phyloP scores from a whole-genome alignment of 2,113 vertebrate species.

The Bufo gargarizans region DNA sequence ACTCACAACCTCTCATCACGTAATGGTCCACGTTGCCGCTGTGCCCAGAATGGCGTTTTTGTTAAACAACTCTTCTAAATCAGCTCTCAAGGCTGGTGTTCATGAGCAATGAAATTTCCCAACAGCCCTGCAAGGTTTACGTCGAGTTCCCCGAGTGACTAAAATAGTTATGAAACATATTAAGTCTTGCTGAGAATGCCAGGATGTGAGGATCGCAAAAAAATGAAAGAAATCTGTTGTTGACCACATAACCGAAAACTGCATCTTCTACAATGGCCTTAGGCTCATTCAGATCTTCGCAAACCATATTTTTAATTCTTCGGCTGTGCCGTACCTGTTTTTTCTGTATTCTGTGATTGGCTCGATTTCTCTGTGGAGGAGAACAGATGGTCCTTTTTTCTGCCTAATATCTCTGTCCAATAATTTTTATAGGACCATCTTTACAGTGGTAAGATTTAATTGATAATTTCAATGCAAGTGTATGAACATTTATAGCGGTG shows the following conservation, averaged over 20 bases:
- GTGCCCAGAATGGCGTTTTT: neutral
- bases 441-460: neutral
- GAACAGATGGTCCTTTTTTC: neutral
- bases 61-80: neutral
- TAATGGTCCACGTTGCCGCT: neutral
- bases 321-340: neutral
- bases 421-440: neutral
- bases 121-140: neutral
- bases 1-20: neutral
- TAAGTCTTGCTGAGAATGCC: too few relatives aligned
- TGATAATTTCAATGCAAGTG: neutral
- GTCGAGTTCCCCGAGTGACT: neutral
- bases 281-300: neutral
- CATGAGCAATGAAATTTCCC: neutral
- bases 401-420: neutral
- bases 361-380: neutral
- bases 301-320: neutral
- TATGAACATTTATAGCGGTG: neutral
- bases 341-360: neutral
- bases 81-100: neutral
- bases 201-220: too few relatives aligned
- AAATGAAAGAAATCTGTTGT: neutral
- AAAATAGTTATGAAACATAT: neutral
- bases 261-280: neutral
- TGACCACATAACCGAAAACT: neutral